Percentiles rank a stretch among this genome's conserved stretches.
These are phyloP conservation scores for Hedychridium roseum DNA, from an alignment of 2,888 invertebrate species.

Conservation along the genomic window DNA sequence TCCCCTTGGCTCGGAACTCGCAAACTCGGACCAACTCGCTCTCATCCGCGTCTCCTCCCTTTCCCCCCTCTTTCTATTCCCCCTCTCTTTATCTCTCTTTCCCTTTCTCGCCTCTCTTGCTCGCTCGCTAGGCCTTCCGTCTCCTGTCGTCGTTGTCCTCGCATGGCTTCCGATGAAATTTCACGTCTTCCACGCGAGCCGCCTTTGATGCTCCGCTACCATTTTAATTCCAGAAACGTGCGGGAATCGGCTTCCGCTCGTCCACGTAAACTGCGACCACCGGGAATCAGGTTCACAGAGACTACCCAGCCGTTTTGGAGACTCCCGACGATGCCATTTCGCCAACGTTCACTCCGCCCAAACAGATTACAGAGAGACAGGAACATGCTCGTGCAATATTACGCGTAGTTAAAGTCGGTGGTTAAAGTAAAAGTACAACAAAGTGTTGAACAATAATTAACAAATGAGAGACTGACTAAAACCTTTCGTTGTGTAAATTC, in stretches of 20 bases:
- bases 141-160: constrained; percentile 32
- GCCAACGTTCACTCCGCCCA: too few species aligned
- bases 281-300: not conserved
- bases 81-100: constrained; percentile 13
- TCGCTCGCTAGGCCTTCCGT: constrained; percentile 18
- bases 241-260: constrained; percentile 33
- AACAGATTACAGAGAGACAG: too few species aligned
- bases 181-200: constrained; percentile 48
- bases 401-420: too few species aligned
- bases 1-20: constrained; percentile 55
- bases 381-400: too few species aligned
- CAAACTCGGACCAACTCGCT: constrained; percentile 51
- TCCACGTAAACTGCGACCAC: constrained; percentile 11
- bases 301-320: too few species aligned
- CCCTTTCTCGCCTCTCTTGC: constrained; percentile 3
- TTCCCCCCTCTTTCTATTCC: constrained; percentile 5
- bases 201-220: constrained; percentile 45
- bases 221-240: constrained; percentile 46
- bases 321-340: too few species aligned
- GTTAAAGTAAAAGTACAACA: too few species aligned
- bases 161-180: constrained; percentile 58
- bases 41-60: constrained; percentile 28
- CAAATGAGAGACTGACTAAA: too few species aligned
- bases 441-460: too few species aligned
- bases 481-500: too few species aligned